These are phyloP conservation scores for Leptinotarsa undecemlineata DNA, from an alignment of 1,140 invertebrate genomes.

Conservation along the genomic window DNA sequence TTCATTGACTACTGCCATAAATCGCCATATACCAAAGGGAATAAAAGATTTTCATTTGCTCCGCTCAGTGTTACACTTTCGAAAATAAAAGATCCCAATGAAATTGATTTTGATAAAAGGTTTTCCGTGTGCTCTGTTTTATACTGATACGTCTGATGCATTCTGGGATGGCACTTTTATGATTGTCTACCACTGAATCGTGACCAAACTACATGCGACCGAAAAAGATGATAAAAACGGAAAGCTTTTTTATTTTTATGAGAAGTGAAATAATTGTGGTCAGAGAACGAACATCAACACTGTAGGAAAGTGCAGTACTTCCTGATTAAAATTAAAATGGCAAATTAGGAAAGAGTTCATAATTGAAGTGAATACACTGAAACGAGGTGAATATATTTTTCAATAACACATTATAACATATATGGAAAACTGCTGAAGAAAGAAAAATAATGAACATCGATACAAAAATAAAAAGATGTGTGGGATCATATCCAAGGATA, in stretches of 20 bases:
- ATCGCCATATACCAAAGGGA: too few species aligned
- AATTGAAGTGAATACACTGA: too few species aligned
- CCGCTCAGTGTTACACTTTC: background rate
- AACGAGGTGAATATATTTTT: too few species aligned
- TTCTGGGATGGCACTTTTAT: constrained; percentile 2
- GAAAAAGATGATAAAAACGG: background rate
- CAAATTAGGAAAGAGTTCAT: background rate
- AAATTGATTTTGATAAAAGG: constrained; percentile 4
- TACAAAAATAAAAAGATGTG: too few species aligned
- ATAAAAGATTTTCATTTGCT: too few species aligned
- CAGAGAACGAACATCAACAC: background rate
- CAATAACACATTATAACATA: too few species aligned
- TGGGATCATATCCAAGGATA: too few species aligned
- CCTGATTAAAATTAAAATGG: background rate
- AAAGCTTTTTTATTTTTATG: background rate
- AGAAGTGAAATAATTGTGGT: background rate
- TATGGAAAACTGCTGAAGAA: too few species aligned
- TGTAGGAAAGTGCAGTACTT: background rate
- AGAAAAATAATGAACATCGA: too few species aligned
- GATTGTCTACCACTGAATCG: background rate
- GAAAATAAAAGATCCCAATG: background rate
- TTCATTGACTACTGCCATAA: too few species aligned
- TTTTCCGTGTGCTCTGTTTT: background rate
- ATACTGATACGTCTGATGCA: background rate
- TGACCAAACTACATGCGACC: background rate